Evolutionary conservation across 2,113 vertebrate genomes (phyloP).

Genomic region (Lepus europaeus): DNA sequence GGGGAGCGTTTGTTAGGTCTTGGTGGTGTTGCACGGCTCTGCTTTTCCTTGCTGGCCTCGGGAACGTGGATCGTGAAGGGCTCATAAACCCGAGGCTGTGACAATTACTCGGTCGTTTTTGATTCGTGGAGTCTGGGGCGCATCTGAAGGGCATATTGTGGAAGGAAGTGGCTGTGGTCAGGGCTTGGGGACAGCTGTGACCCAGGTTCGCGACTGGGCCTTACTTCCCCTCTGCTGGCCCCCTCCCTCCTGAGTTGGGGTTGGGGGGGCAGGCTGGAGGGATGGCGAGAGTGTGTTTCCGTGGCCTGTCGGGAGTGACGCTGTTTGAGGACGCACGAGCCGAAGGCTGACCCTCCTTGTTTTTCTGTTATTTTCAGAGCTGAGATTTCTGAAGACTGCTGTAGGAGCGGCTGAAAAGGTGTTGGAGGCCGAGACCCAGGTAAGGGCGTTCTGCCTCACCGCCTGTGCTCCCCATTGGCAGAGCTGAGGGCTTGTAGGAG

Average conservation of each 20-base stretch:
- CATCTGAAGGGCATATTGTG: neutral
- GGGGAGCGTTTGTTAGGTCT: neutral
- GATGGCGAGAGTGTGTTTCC: neutral
- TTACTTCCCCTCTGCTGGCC: neutral
- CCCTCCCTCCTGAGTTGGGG: neutral
- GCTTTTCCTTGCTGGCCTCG: neutral
- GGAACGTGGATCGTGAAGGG: neutral
- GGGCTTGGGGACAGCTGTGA: neutral
- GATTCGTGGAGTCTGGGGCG: too few species aligned
- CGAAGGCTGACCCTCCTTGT: neutral
- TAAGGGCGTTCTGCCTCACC: neutral
- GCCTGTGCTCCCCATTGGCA: accelerated
- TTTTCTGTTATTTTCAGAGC: neutral
- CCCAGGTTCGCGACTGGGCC: neutral
- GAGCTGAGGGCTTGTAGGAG: neutral
- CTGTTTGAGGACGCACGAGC: neutral
- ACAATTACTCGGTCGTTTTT: neutral
- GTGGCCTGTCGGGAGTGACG: neutral
- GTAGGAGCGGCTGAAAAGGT: neutral
- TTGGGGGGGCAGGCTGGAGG: too few species aligned
- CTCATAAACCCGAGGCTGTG: neutral
- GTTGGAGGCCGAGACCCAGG: neutral
- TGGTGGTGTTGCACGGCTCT: accelerated
- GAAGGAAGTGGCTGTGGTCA: neutral
- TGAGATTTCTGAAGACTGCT: slow-evolving; percentile 32